phyloP scores from a whole-genome alignment of 2,888 invertebrate genomes.

The Boloria selene region DNA sequence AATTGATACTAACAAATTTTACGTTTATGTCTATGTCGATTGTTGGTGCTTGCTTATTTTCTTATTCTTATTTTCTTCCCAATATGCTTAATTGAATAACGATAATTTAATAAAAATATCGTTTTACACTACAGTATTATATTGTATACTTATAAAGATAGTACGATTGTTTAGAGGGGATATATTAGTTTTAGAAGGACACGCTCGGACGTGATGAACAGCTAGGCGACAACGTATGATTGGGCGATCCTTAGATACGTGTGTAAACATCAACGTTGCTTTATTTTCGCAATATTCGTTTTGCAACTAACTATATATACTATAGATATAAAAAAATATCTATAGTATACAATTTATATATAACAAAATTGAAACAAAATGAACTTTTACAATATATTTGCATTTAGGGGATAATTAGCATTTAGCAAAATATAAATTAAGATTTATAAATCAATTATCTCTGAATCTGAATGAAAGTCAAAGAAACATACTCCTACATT shows the following conservation, averaged over 20 bases:
- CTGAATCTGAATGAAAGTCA: too few relatives aligned
- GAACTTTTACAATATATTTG: too few relatives aligned
- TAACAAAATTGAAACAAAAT: background rate
- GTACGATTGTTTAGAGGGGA: slow-evolving; percentile 14
- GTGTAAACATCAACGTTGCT: slow-evolving; percentile 22
- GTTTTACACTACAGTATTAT: background rate
- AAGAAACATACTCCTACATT: too few relatives aligned
- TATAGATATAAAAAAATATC: background rate
- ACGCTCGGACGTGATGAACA: slow-evolving; percentile 65
- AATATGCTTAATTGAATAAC: too few relatives aligned
- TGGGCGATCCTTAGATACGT: slow-evolving; percentile 47
- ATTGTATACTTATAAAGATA: background rate
- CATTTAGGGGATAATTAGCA: too few relatives aligned
- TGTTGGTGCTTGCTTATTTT: too few relatives aligned
- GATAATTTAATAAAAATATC: too few relatives aligned
- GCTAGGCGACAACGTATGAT: slow-evolving; percentile 61
- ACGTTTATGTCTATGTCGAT: too few relatives aligned
- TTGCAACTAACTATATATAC: background rate
- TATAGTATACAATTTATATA: background rate
- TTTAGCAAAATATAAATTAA: too few relatives aligned
- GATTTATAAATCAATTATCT: too few relatives aligned
- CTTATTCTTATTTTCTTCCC: too few relatives aligned
- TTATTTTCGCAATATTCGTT: slow-evolving; percentile 6
- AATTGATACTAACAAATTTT: too few relatives aligned
- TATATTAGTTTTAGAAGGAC: slow-evolving; percentile 42